These are phyloP conservation scores for Portunus trituberculatus DNA, from an alignment of 1,140 invertebrate species.

Conservation along the genomic window DNA sequence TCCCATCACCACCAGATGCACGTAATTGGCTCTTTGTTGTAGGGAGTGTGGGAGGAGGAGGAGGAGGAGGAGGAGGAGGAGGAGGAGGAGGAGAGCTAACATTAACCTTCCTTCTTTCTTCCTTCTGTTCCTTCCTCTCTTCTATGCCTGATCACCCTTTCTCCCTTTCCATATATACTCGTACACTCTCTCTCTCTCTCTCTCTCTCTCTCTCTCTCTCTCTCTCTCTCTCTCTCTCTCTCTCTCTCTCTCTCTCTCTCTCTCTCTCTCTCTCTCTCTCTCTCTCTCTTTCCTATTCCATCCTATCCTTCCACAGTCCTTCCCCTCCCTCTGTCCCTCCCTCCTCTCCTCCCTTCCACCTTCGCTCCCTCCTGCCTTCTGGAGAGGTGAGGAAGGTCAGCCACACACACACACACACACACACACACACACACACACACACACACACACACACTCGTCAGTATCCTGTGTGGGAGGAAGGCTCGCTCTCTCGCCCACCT, in stretches of 20 bases:
- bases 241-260: slow-evolving; percentile 31
- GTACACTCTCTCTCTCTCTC: not conserved
- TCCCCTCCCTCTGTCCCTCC: not conserved
- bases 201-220: slow-evolving; percentile 18
- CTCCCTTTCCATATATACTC: not conserved
- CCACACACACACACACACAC: no score
- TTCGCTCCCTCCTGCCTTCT: not conserved
- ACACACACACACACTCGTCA: not conserved
- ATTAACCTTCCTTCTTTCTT: not conserved
- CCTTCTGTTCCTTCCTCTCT: not conserved
- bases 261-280: slow-evolving; percentile 47
- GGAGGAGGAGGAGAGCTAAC: not conserved
- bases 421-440: no score
- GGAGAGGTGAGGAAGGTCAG: no score
- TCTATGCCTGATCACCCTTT: not conserved
- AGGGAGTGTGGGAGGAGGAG: not conserved
- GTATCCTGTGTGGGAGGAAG: not conserved
- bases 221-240: not conserved
- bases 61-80: no score
- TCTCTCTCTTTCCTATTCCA: not conserved
- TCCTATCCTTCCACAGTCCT: not conserved
- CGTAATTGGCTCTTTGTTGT: not conserved
- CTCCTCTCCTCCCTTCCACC: not conserved
- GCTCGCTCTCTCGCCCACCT: no score
- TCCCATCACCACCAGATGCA: not conserved